Evolutionary conservation across 2,888 invertebrate species (phyloP).

Genomic region (Sphecodes monilicornis): DNA sequence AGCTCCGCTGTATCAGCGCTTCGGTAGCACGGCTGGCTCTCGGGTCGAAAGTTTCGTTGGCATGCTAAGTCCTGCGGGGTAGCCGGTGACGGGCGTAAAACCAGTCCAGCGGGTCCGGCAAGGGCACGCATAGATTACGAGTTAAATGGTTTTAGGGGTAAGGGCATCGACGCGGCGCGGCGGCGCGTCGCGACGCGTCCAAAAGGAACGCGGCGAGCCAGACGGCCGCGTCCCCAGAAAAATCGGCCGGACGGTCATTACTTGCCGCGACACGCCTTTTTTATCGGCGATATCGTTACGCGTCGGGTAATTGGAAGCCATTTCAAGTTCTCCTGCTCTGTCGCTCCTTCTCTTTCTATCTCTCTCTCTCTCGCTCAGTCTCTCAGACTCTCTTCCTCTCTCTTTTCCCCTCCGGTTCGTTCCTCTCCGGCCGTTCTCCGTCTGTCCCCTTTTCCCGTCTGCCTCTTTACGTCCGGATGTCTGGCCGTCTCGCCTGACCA

Average conservation of each 20-base stretch:
- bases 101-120: constrained; percentile 48
- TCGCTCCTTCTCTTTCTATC: neutral
- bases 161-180: constrained; percentile 31
- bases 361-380: too few relatives aligned
- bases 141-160: constrained; percentile 51
- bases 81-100: constrained; percentile 35
- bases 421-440: neutral
- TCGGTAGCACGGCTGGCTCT: neutral
- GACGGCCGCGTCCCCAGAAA: constrained; percentile 26
- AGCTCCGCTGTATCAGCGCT: constrained; percentile 17
- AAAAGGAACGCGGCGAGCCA: constrained; percentile 5
- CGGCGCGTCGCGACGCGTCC: constrained; percentile 6
- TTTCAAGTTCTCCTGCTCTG: constrained; percentile 38
- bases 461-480: constrained; percentile 9
- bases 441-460: neutral
- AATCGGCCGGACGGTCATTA: constrained; percentile 51
- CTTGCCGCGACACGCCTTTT: constrained; percentile 45
- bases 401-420: neutral
- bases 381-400: too few relatives aligned
- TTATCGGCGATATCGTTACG: constrained; percentile 56
- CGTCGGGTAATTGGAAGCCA: constrained; percentile 55
- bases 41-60: constrained; percentile 23
- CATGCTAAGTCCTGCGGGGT: neutral
- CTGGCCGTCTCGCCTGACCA: constrained; percentile 31
- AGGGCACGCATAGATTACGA: constrained; percentile 53